Evolutionary conservation across 1,140 invertebrate genomes (phyloP).

Genomic region (Watersipora subatra): DNA sequence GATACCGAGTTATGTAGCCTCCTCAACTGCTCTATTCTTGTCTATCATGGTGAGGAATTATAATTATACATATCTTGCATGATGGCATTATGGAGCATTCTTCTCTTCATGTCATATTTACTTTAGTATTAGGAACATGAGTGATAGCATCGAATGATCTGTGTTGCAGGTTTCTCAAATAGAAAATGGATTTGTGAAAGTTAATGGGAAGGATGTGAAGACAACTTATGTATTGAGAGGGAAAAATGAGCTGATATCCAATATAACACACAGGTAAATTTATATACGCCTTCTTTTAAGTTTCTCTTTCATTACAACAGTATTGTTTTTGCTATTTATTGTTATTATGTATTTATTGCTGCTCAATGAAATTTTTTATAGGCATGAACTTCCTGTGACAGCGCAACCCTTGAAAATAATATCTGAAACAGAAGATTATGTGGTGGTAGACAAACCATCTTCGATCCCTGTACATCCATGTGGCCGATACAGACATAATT

Average conservation of each 20-base stretch:
- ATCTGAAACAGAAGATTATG: constrained; percentile 89
- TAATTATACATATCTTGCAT: too few relatives aligned
- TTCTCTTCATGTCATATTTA: too few relatives aligned
- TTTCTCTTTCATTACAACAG: neutral
- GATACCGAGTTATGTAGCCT: too few relatives aligned
- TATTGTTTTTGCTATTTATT: constrained; percentile 7
- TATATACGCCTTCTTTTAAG: neutral
- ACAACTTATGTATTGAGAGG: constrained; percentile 73
- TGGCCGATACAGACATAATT: constrained; percentile 88
- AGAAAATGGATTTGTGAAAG: constrained; percentile 72
- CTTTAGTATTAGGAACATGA: too few relatives aligned
- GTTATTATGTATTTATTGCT: neutral
- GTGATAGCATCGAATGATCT: too few relatives aligned
- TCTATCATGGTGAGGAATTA: too few relatives aligned
- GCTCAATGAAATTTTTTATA: constrained; percentile 45
- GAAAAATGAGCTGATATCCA: constrained; percentile 80
- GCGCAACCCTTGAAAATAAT: constrained; percentile 84
- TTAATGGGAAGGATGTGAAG: constrained; percentile 85
- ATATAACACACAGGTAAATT: constrained; percentile 75
- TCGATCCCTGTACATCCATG: constrained; percentile 98
- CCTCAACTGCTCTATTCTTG: too few relatives aligned
- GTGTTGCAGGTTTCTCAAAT: constrained; percentile 63
- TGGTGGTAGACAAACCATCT: constrained; percentile 98
- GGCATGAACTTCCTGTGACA: constrained; percentile 94
- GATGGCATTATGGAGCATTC: too few relatives aligned